Conservation (phyloP, 2,888 invertebrate genomes). For the Latheticus oryzae region DNA sequence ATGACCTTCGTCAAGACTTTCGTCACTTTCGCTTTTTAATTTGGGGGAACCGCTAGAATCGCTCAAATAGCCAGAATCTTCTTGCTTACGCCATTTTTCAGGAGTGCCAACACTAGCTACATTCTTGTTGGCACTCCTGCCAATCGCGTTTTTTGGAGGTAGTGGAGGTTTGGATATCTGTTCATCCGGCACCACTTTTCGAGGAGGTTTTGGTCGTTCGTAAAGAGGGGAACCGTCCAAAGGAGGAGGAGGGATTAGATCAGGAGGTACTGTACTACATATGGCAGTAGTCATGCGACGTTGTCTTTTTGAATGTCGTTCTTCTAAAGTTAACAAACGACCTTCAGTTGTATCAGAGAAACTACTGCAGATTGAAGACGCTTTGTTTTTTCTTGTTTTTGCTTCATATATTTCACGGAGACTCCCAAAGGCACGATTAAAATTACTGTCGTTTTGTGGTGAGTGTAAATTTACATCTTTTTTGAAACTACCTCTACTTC, state of each 20-base stretch:
- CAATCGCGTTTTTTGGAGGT: slow-evolving; percentile 75
- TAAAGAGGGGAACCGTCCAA: slow-evolving; percentile 69
- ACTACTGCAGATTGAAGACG: slow-evolving; percentile 35
- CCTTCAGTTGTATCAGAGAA: slow-evolving; percentile 68
- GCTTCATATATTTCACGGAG: slow-evolving; percentile 81
- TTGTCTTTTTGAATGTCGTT: slow-evolving; percentile 80
- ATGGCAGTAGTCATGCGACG: slow-evolving; percentile 64
- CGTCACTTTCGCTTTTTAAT: slow-evolving; percentile 78
- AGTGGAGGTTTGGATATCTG: slow-evolving; percentile 60
- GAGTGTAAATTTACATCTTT: slow-evolving; percentile 62
- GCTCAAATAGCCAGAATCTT: slow-evolving; percentile 88
- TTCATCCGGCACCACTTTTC: slow-evolving; percentile 63
- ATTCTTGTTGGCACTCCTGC: slow-evolving; percentile 71
- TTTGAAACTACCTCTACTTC: slow-evolving; percentile 79
- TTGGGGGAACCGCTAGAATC: slow-evolving; percentile 77
- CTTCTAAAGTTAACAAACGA: slow-evolving; percentile 76
- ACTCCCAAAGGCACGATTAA: slow-evolving; percentile 73
- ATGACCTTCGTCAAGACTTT: slow-evolving; percentile 82
- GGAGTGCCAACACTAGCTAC: slow-evolving; percentile 39
- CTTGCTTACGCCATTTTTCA: slow-evolving; percentile 56
- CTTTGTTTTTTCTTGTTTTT: slow-evolving; percentile 67
- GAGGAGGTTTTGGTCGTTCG: slow-evolving; percentile 72
- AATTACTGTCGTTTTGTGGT: slow-evolving; percentile 51
- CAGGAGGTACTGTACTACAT: slow-evolving; percentile 73
- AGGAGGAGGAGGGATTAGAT: slow-evolving; percentile 75